Base-by-base conservation (phyloP, 2,797 vertebrate species). In the Sebastes hopkinsi region DNA sequence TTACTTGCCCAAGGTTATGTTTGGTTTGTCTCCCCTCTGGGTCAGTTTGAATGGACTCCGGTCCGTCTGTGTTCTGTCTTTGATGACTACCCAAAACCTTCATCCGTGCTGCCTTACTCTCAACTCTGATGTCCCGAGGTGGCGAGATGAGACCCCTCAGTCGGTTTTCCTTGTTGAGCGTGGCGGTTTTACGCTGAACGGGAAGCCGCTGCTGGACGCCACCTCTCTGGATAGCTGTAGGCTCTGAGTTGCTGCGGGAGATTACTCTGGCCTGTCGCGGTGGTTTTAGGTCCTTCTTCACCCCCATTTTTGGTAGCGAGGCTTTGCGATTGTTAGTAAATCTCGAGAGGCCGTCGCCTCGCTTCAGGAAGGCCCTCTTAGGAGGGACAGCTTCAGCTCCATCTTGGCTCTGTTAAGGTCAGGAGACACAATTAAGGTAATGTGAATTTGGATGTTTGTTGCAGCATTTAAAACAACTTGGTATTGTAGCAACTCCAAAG, bases 311-410 rank as follows among this genome's bases (percentile, higher is more conserved):
- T 22, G 80, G 72, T 66, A 73, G 14, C 46, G 89, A 86, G 73
- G 87, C 88, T 91, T 95, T 97, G 59, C 87, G 82, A 60, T 87
- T 95, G 67, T 77, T 86, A 80, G 88, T 95, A 87, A 98, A 99
- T 70, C 98, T 96, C 46, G 90, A 93, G 88, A 99, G 96, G 55
- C 98, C 98, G 86, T 98, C 95, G 27, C 98, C 97, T 84, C 96
- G 95, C 90, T 95, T 98, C 83, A 99, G 94, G 83, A 99, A 99
- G 6, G 97, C 93, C 50, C 94, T 96, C 90, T 97, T 99, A 46
- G 93, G 90, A 71, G 64, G 85, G 1, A 30, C 71, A 3, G 72
- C 66, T 32, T 83, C 80, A n/a, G 60, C 34, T 67, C 71, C 80
- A 16, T 81, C 70, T 64, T 52, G 74, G 29, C 62, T 80, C 94